phyloP scores from a whole-genome alignment of 2,113 vertebrate genomes.

The Archocentrus centrarchus region DNA sequence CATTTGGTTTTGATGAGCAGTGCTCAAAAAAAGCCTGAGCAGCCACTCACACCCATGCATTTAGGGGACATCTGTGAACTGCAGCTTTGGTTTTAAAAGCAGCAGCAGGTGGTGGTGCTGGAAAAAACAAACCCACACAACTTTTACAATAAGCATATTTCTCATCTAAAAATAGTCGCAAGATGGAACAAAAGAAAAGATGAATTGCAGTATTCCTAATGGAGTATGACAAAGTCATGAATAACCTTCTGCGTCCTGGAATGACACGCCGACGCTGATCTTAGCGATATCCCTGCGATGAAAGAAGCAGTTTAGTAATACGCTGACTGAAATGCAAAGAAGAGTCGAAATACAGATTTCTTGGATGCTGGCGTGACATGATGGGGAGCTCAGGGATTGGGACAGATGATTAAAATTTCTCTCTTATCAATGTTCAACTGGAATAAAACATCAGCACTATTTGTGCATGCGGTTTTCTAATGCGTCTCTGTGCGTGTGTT shows the following conservation, averaged over 20 bases:
- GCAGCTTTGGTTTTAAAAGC: neutral
- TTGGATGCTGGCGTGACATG: constrained; percentile 9
- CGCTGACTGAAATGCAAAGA: constrained; percentile 39
- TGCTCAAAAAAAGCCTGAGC: too few relatives aligned
- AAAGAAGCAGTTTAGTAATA: constrained; percentile 32
- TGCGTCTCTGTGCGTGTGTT: neutral
- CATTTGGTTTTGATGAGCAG: too few relatives aligned
- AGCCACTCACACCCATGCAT: neutral
- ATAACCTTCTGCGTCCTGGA: constrained; percentile 22
- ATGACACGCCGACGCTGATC: constrained; percentile 32
- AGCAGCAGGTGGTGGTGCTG: too few relatives aligned
- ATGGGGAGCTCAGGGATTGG: constrained; percentile 21
- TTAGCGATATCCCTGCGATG: constrained; percentile 9
- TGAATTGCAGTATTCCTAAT: constrained; percentile 1
- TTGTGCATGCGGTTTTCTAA: neutral
- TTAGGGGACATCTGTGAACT: neutral
- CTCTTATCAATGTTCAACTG: constrained; percentile 12
- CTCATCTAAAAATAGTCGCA: neutral
- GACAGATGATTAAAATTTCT: constrained; percentile 29
- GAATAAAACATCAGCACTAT: constrained; percentile 13
- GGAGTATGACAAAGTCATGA: constrained; percentile 23
- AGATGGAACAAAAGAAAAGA: constrained; percentile 7
- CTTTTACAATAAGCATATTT: neutral
- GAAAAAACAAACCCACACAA: too few relatives aligned
- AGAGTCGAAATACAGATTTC: constrained; percentile 6